Conservation (phyloP, 2,797 vertebrate species). For the Gymnoscopelus braueri region DNA sequence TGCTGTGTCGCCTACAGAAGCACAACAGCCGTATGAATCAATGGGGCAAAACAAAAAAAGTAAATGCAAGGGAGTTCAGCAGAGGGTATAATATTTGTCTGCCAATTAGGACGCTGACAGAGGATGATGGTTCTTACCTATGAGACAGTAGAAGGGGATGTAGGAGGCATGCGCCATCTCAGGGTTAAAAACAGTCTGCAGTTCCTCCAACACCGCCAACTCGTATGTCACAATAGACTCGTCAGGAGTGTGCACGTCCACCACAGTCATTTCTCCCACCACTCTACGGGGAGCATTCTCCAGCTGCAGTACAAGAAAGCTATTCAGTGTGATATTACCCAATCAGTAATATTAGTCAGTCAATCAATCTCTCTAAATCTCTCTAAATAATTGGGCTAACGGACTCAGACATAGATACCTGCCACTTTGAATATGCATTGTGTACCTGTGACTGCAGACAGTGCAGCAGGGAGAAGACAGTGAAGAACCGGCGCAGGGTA, state of each 20-base stretch:
- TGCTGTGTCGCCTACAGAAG: slow-evolving; percentile 84
- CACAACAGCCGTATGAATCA: not conserved
- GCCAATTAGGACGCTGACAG: too few relatives aligned
- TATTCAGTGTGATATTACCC: not conserved
- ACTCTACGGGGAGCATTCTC: slow-evolving; percentile 73
- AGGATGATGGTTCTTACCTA: slow-evolving; percentile 81
- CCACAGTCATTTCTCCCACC: slow-evolving; percentile 82
- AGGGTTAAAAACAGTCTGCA: slow-evolving; percentile 92
- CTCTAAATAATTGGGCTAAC: slow-evolving; percentile 6
- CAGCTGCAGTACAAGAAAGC: slow-evolving; percentile 64
- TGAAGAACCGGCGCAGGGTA: slow-evolving; percentile 89
- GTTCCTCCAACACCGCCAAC: slow-evolving; percentile 85
- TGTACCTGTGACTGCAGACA: slow-evolving; percentile 88
- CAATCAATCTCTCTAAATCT: slow-evolving; percentile 31
- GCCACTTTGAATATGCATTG: slow-evolving; percentile 4
- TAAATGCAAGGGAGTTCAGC: not conserved
- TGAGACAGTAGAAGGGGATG: slow-evolving; percentile 94
- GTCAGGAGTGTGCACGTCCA: slow-evolving; percentile 81
- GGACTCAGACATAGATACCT: not conserved
- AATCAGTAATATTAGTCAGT: not conserved
- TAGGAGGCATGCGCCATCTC: slow-evolving; percentile 97
- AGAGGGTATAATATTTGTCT: not conserved
- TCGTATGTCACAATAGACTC: slow-evolving; percentile 82
- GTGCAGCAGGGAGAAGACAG: slow-evolving; percentile 89
- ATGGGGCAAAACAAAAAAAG: not conserved